Evolutionary conservation across 1,140 invertebrate species (phyloP).

Genomic region (Leguminivora glycinivorella): DNA sequence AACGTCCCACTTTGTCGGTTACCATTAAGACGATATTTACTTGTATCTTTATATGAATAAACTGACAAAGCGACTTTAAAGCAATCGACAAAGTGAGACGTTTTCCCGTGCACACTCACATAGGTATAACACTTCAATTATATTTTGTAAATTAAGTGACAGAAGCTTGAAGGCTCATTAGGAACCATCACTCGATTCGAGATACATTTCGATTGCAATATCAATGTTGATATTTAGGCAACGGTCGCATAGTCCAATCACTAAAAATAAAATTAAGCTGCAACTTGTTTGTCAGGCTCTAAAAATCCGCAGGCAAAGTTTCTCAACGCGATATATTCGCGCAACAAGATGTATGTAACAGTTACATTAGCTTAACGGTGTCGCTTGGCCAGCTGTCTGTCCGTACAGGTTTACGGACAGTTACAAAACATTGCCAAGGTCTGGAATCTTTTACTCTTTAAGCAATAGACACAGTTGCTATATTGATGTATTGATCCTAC

Average conservation of each 20-base stretch:
- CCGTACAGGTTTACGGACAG: constrained; percentile 18
- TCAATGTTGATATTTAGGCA: neutral
- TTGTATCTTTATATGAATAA: too few relatives aligned
- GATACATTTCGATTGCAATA: too few relatives aligned
- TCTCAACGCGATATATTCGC: constrained; percentile 18
- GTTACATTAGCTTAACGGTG: constrained; percentile 29
- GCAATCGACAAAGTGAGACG: too few relatives aligned
- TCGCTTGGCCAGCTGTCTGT: neutral
- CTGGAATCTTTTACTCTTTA: neutral
- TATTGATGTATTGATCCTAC: too few relatives aligned
- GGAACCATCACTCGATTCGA: too few relatives aligned
- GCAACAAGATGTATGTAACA: constrained; percentile 27
- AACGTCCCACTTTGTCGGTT: too few relatives aligned
- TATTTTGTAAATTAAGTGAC: too few relatives aligned
- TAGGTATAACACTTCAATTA: too few relatives aligned
- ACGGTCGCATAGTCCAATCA: neutral
- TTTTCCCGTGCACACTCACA: too few relatives aligned
- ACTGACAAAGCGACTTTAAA: too few relatives aligned
- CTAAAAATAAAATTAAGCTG: constrained; percentile 3
- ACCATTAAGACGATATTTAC: too few relatives aligned
- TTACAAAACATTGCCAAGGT: constrained; percentile 11
- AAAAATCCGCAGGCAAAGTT: constrained; percentile 14
- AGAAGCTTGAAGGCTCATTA: too few relatives aligned
- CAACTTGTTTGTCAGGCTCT: constrained; percentile 18
- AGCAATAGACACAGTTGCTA: neutral